Conservation (phyloP, 2,797 vertebrate genomes). For the Pterois miles region DNA sequence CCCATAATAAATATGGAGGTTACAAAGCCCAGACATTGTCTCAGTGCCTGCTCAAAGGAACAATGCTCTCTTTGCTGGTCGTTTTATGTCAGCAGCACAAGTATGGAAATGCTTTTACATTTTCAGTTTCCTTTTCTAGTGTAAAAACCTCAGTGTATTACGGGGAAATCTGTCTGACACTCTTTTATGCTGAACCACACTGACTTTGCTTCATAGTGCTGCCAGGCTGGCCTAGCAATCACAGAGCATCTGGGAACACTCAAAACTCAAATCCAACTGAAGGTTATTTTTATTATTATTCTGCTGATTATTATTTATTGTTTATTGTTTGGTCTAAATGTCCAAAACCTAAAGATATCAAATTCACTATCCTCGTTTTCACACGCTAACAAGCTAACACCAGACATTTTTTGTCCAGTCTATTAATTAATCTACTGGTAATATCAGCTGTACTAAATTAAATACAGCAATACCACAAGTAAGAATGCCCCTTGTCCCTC, state of each 20-base stretch:
- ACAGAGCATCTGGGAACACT: background rate
- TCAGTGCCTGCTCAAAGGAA: conserved; percentile 18
- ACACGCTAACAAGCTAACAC: background rate
- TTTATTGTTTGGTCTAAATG: background rate
- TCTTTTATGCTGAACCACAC: background rate
- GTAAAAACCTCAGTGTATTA: background rate
- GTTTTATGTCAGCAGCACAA: background rate
- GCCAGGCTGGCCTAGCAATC: background rate
- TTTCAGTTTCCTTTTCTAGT: background rate
- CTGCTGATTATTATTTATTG: background rate
- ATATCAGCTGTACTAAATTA: background rate
- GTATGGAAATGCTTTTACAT: background rate
- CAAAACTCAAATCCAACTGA: background rate
- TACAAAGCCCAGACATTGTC: conserved; percentile 34
- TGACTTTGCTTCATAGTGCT: background rate
- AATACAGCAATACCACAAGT: background rate
- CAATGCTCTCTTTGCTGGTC: conserved; percentile 23
- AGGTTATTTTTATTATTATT: background rate
- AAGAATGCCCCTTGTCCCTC: background rate
- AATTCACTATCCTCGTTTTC: background rate
- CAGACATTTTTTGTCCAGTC: background rate
- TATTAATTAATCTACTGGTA: background rate
- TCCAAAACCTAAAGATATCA: background rate
- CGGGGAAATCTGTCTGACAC: background rate
- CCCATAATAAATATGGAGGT: conserved; percentile 47